Conservation (phyloP, 2,113 vertebrate genomes). For the Macquaria australasica region DNA sequence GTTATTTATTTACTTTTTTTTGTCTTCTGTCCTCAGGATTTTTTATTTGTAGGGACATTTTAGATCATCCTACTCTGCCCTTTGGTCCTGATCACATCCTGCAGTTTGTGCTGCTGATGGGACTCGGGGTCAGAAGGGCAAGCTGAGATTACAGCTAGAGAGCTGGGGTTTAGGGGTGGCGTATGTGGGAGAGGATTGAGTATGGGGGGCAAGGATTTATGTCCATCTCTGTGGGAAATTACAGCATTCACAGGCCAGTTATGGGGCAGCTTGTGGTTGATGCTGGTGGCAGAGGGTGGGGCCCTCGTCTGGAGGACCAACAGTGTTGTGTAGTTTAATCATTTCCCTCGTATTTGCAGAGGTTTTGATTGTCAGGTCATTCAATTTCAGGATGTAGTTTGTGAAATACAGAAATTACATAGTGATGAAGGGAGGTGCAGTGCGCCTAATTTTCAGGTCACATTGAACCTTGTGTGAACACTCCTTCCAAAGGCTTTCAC, state of each 20-base stretch:
- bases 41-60: not conserved
- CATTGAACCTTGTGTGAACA: not conserved
- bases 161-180: not conserved
- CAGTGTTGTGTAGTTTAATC: not conserved
- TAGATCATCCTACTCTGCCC: not conserved
- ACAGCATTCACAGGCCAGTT: not conserved
- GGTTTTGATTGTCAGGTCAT: not conserved
- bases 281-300: constrained; percentile 20
- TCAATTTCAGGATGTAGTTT: not conserved
- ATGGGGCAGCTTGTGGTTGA: constrained; percentile 27
- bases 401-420: not conserved
- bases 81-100: constrained; percentile 6
- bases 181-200: constrained; percentile 45
- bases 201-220: constrained; percentile 36
- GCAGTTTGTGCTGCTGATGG: constrained; percentile 1
- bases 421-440: too few species aligned
- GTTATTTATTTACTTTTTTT: constrained; percentile 10
- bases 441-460: not conserved
- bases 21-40: not conserved
- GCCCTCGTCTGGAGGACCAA: not conserved
- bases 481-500: not conserved
- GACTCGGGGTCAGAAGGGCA: constrained; percentile 37
- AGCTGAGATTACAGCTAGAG: constrained; percentile 47
- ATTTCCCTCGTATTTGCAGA: not conserved
- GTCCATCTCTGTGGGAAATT: constrained; percentile 34